Evolutionary conservation across 2,888 invertebrate species (phyloP).

Genomic region (Parascotia fuliginaria): DNA sequence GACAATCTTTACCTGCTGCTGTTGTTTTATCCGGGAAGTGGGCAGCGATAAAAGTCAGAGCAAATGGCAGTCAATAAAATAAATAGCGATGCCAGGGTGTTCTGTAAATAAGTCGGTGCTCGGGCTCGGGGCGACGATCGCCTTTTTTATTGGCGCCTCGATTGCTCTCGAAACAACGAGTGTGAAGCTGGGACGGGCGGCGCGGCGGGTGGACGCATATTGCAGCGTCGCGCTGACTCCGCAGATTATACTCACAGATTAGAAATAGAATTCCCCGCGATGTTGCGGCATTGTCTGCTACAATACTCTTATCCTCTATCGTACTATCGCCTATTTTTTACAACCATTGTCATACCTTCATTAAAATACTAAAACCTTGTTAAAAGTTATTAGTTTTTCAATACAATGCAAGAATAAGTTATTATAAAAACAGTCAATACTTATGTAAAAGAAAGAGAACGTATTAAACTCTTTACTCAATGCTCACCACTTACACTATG

Average conservation of each 20-base stretch:
- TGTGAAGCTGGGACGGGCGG: constrained; percentile 56
- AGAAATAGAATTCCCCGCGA: constrained; percentile 69
- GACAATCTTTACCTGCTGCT: constrained; percentile 73
- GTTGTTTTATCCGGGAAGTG: constrained; percentile 81
- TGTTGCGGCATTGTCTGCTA: constrained; percentile 56
- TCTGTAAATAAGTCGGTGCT: constrained; percentile 84
- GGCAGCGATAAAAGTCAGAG: constrained; percentile 83
- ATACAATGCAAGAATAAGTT: too few species aligned
- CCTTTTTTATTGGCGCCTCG: constrained; percentile 86
- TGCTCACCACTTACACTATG: too few species aligned
- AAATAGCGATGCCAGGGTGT: constrained; percentile 84
- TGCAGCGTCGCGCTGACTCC: constrained; percentile 69
- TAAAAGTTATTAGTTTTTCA: too few species aligned
- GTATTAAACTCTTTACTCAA: too few species aligned
- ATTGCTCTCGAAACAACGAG: constrained; percentile 85
- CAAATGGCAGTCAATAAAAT: constrained; percentile 86
- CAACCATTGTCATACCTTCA: constrained; percentile 22
- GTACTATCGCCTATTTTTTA: constrained; percentile 12
- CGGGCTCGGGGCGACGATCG: constrained; percentile 82
- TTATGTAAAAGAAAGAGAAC: too few species aligned
- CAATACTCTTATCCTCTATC: constrained; percentile 42
- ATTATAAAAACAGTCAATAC: too few species aligned
- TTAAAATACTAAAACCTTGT: neutral
- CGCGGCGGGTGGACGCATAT: constrained; percentile 64
- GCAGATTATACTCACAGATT: constrained; percentile 79